Base-by-base conservation (phyloP, 2,888 invertebrate genomes). In the Acleris sparsana region DNA sequence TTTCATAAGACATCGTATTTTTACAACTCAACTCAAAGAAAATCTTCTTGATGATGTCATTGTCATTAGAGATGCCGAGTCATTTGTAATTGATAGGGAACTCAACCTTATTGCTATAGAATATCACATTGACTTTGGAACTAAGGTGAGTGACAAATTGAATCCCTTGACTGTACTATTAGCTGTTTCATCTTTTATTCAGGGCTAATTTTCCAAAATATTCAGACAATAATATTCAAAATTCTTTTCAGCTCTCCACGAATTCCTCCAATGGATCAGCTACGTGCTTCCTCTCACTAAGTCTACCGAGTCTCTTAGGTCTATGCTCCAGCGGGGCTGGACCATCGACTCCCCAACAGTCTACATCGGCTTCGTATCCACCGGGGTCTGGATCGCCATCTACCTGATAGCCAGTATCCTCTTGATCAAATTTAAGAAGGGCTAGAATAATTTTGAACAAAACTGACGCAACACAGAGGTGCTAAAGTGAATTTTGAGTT, bases 321-420 rank as follows among this genome's bases (percentile, higher is more conserved):
- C 96, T 3, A 96, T 98, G 83, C 85, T 97, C 46, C 97, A 97
- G 58, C 93, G 96, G 73, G 98, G 98, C 1, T 98, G 98, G 97
- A 86, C 91, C 5, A 94, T 98, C 7, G 78, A 88, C 0, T 91
- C 95, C 53, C 94, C 96, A 0, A 91, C 94, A 0, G 98, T 98
- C 2, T 97, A 97, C 85, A 90, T 94, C 18, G 98, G 98, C 0
- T 98, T 97, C 82, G 87, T 97, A 1, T 95, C 97, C 2, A 96
- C 96, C 0, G 85, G 94, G 0, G 83, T 94, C 5, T 98, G 98
- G 98, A 97, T 97, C 22, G 85, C 95, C 1, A 88, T 97, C 11
- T 97, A 97, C 75, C 87, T 97, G 67, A 94, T 94, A 1, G 84
- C 95, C 16, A 96, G 97, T 81, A 95, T 97, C 73, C 83, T 97